These are phyloP conservation scores for Apostichopus leukothele DNA, from an alignment of 53 echinoderm and acorn worm species.

Conservation along the genomic window DNA sequence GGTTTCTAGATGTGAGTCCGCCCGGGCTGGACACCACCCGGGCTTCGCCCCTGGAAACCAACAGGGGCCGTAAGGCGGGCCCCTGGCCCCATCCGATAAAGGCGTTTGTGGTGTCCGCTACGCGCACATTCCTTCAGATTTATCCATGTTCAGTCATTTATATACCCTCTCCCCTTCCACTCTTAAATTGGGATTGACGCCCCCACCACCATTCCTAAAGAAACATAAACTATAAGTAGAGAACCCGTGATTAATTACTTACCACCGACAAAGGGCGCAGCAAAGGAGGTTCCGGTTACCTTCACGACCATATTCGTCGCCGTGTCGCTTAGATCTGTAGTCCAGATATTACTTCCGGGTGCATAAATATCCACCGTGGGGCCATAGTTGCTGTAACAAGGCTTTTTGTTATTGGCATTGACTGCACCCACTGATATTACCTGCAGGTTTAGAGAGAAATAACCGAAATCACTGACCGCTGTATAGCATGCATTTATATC, in stretches of 20 bases:
- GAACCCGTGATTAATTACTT: background rate
- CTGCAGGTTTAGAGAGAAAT: background rate
- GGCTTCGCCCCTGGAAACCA: no score
- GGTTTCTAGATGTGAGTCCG: no score
- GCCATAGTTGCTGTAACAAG: constrained; percentile 1
- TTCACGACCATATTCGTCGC: background rate
- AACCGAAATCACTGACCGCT: background rate
- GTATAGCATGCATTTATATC: background rate
- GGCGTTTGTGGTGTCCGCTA: no score
- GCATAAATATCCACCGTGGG: constrained; percentile 22
- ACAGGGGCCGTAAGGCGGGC: no score
- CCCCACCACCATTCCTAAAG: no score
- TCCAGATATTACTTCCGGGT: background rate
- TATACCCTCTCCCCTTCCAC: no score
- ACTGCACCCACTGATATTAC: constrained; percentile 22
- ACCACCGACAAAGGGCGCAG: constrained; percentile 22
- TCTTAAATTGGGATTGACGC: no score
- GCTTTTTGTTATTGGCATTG: background rate
- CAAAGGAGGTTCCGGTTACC: background rate
- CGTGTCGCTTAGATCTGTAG: background rate
- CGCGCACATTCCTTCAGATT: no score
- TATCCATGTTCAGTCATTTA: no score
- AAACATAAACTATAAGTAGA: no score
- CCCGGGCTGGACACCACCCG: no score
- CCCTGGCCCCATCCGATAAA: no score